Evolutionary conservation across 2,797 vertebrate genomes (phyloP).

Genomic region (Acrocephalus scirpaceus): DNA sequence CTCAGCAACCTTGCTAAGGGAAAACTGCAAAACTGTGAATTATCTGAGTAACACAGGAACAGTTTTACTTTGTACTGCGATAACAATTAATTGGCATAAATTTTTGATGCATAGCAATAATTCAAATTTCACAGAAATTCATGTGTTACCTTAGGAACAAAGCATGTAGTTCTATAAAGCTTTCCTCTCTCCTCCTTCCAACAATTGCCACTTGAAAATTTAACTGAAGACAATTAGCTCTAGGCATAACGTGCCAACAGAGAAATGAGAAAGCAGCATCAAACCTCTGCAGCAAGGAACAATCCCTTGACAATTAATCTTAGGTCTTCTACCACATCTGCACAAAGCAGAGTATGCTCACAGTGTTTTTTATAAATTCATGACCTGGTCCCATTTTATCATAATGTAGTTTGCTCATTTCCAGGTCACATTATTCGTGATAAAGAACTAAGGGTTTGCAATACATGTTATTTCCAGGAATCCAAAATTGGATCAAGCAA

Average conservation of each 20-base stretch:
- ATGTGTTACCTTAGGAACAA: not conserved
- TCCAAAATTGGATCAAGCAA: not conserved
- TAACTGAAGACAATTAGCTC: not conserved
- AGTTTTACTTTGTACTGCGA: not conserved
- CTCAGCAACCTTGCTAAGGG: not conserved
- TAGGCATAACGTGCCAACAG: not conserved
- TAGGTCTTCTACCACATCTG: not conserved
- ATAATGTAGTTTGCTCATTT: not conserved
- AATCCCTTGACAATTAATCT: not conserved
- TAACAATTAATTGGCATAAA: not conserved
- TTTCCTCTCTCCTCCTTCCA: not conserved
- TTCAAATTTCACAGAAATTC: not conserved
- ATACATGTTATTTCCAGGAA: not conserved
- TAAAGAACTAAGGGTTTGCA: not conserved
- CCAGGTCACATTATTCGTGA: not conserved
- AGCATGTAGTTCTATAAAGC: not conserved
- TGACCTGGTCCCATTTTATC: not conserved
- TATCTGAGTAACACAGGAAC: not conserved
- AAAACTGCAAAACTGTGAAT: not conserved
- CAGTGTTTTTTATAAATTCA: not conserved
- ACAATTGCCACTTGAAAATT: not conserved
- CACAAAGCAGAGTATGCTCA: not conserved
- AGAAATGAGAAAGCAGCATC: not conserved
- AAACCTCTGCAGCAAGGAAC: not conserved
- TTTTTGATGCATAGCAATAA: not conserved